phyloP scores from a whole-genome alignment of 2,888 invertebrate species.

The Agriotes lineatus region DNA sequence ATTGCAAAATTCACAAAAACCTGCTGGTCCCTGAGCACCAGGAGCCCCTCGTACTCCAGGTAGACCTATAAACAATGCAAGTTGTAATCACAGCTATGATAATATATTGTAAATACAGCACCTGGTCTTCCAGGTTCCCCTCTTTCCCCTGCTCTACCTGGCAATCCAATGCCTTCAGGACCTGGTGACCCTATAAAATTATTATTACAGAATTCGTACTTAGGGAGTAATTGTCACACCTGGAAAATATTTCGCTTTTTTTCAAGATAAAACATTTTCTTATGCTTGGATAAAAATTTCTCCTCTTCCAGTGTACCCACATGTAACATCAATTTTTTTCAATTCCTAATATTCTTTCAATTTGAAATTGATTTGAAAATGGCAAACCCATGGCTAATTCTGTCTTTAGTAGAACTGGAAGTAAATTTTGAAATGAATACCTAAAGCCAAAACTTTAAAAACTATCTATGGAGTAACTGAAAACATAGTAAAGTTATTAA shows the following conservation, averaged over 20 bases:
- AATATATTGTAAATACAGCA: constrained; percentile 53
- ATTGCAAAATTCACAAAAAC: constrained; percentile 75
- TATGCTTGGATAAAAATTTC: too few species aligned
- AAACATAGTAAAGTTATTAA: too few species aligned
- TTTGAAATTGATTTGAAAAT: too few species aligned
- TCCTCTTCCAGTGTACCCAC: too few species aligned
- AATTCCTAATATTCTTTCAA: too few species aligned
- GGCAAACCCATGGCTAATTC: too few species aligned
- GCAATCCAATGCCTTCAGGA: constrained; percentile 72
- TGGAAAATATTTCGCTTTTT: background rate
- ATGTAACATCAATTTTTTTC: too few species aligned
- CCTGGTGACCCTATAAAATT: constrained; percentile 74
- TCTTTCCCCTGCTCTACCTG: constrained; percentile 81
- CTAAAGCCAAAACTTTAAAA: too few species aligned
- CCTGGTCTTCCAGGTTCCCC: constrained; percentile 83
- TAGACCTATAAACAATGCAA: constrained; percentile 45
- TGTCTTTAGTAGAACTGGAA: too few species aligned
- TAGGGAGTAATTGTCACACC: background rate
- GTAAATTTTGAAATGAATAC: too few species aligned
- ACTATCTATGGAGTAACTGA: too few species aligned
- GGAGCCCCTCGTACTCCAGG: constrained; percentile 70
- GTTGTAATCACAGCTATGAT: background rate
- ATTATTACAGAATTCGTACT: background rate
- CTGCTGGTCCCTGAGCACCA: constrained; percentile 76
- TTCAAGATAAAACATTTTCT: too few species aligned